phyloP scores from a whole-genome alignment of 2,113 vertebrate species.

The Dinomys branickii region DNA sequence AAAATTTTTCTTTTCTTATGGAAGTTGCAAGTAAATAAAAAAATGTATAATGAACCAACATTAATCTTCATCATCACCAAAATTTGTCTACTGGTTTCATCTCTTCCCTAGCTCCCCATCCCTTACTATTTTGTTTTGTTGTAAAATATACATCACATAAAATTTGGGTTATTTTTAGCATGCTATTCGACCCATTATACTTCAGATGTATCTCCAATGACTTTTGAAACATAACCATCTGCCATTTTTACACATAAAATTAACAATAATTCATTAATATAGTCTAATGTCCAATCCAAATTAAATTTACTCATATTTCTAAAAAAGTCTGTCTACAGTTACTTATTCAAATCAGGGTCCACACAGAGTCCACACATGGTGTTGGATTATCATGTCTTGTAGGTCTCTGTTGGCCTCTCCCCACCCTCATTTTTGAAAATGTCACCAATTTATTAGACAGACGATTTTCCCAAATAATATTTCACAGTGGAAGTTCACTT shows the following conservation, averaged over 20 bases:
- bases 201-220: not conserved
- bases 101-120: not conserved
- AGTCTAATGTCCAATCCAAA: not conserved
- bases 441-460: not conserved
- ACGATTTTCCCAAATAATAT: not conserved
- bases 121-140: not conserved
- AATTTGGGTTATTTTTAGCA: constrained; percentile 9
- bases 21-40: not conserved
- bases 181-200: not conserved
- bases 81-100: not conserved
- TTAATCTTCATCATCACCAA: not conserved
- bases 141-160: not conserved
- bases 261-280: not conserved
- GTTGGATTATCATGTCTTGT: not conserved
- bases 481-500: not conserved
- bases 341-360: not conserved
- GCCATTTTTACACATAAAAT: not conserved
- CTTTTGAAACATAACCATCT: not conserved
- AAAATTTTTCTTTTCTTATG: not conserved
- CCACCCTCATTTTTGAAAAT: not conserved
- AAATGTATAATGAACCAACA: not conserved
- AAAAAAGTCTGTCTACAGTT: not conserved
- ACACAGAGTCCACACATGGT: not conserved
- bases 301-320: not conserved
- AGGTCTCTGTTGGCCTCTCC: not conserved